A percentile compares a stretch with the other conserved stretches of the same genome.
Conservation (phyloP, 2,113 vertebrate species). For the Gambusia holbrooki region DNA sequence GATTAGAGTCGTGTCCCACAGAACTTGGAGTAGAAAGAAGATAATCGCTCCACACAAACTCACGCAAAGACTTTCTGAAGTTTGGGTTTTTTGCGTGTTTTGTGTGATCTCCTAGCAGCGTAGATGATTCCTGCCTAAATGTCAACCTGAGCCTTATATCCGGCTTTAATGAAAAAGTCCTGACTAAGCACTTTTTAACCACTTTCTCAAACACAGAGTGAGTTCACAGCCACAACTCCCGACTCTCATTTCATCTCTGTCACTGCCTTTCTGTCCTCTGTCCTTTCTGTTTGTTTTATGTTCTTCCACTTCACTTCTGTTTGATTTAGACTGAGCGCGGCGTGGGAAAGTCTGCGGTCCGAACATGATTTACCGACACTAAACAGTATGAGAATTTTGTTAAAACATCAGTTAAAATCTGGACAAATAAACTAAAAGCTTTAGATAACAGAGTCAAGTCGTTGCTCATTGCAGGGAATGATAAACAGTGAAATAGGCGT, state of each 20-base stretch:
- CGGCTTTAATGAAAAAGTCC: conserved; percentile 71
- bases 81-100: conserved; percentile 13
- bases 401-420: not conserved
- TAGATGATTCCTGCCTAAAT: conserved; percentile 64
- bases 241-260: conserved; percentile 33
- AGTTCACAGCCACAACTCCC: conserved; percentile 27
- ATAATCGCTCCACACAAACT: conserved; percentile 43
- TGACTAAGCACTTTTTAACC: conserved; percentile 73
- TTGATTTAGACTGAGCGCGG: conserved; percentile 20
- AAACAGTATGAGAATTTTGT: conserved; percentile 7
- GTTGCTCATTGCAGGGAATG: conserved; percentile 1
- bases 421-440: conserved; percentile 3
- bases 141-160: conserved; percentile 59
- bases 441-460: not conserved
- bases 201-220: conserved; percentile 63
- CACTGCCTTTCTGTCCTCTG: not conserved
- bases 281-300: conserved; percentile 32
- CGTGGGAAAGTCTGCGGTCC: conserved; percentile 47
- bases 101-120: conserved; percentile 70
- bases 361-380: conserved; percentile 7
- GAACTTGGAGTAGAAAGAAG: conserved; percentile 34
- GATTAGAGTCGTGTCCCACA: conserved; percentile 17
- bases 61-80: conserved; percentile 23
- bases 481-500: not conserved
- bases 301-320: conserved; percentile 25